phyloP scores from a whole-genome alignment of 1,140 invertebrate genomes.

The Mya arenaria region DNA sequence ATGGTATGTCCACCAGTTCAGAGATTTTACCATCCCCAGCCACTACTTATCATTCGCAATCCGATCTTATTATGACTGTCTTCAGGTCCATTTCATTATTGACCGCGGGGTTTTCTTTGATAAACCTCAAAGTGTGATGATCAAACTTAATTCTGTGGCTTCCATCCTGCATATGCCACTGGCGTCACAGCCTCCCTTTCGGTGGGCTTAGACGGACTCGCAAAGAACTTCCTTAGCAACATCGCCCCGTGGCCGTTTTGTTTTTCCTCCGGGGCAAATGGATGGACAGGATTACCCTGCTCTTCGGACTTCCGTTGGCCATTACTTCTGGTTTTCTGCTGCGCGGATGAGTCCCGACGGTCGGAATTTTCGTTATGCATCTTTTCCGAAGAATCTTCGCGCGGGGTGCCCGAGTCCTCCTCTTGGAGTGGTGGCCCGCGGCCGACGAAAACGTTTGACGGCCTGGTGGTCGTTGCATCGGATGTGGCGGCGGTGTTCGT shows the following conservation, averaged over 20 bases:
- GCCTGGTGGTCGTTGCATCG: not conserved
- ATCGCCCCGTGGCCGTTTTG: not conserved
- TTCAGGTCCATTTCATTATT: too few relatives aligned
- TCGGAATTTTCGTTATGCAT: not conserved
- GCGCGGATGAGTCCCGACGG: not conserved
- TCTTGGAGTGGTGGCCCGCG: not conserved
- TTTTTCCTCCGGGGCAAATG: not conserved
- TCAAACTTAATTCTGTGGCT: slow-evolving; percentile 21
- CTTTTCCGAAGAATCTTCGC: not conserved
- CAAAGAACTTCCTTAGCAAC: not conserved
- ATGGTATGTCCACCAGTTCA: too few relatives aligned
- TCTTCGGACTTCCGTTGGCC: not conserved
- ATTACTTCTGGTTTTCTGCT: not conserved
- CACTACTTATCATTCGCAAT: too few relatives aligned
- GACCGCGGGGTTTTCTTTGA: too few relatives aligned
- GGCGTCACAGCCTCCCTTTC: not conserved
- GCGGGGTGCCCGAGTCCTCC: not conserved
- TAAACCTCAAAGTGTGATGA: too few relatives aligned
- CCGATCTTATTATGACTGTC: too few relatives aligned
- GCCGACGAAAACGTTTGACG: not conserved
- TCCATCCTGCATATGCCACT: slow-evolving; percentile 32
- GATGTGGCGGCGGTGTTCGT: not conserved
- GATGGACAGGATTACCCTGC: not conserved
- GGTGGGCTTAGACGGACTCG: slow-evolving; percentile 1
- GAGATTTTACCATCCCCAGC: too few relatives aligned